Evolutionary conservation across 2,888 invertebrate species (phyloP), one percentile per base, ranked within the genome.

Genomic region (Phasia obesa): DNA sequence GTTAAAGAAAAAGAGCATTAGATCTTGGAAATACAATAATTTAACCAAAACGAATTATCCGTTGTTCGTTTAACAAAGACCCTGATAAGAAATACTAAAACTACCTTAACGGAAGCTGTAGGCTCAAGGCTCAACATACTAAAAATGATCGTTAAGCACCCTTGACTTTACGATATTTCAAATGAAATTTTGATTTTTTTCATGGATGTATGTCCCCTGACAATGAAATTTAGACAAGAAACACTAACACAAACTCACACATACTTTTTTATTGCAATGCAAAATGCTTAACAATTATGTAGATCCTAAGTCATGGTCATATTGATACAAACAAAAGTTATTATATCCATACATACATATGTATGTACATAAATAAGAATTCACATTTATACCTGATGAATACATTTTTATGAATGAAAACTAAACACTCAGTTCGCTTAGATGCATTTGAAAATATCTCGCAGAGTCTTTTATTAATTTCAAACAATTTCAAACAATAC

Each of bases 381-480:
- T 42, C 9, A 42, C 38, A 42, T 42, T 42, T n/a, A 42, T 42
- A 42, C 38, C 38, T 42, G 35, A 35, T 59, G 42, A 25, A 57
- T 51, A 73, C 53, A 44, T 55, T 42, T 62, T 21, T 11, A 60
- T 74, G 55, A 69, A 73, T 67, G 57, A 69, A 71, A 51, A 17
- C 27, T 51, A 15, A 23, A 44, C 44, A 76, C 55, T 31, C 49
- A 57, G 47, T 57, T 11, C 55, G 47, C 49, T 44, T 73, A 69
- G 23, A 38, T 53, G 47, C 44, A 53, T 60, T 71, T 70, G 69
- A 73, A 80, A 60, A 49, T 77, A 67, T 84, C 86, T 84, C 73
- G 85, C 84, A 69, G 86, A 73, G 85, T 27, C 38, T 38, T 69
- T 81, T 62, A 70, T 82, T 76, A 75, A 17, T 55, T 49, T 38